phyloP scores from a whole-genome alignment of 2,113 vertebrate genomes.

The Tamias sibiricus region DNA sequence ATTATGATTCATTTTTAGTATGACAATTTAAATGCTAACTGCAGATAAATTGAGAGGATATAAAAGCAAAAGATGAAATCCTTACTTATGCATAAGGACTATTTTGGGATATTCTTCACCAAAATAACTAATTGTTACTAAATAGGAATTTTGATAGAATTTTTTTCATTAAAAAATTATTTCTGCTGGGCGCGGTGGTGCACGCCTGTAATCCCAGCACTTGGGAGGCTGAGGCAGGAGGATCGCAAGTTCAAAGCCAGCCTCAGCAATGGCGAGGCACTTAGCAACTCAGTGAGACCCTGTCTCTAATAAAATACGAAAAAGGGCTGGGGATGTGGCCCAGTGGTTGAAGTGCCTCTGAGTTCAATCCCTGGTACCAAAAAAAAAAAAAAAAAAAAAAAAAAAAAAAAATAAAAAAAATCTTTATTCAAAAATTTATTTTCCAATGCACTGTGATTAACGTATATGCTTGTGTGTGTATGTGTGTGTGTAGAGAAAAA shows the following conservation, averaged over 20 bases:
- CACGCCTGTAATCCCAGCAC: too few species aligned
- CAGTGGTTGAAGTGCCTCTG: too few species aligned
- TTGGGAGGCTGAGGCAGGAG: too few species aligned
- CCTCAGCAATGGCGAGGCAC: too few species aligned
- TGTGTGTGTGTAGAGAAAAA: background rate
- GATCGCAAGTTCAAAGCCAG: too few species aligned
- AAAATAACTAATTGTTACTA: background rate
- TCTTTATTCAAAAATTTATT: conserved; percentile 16
- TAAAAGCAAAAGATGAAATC: background rate
- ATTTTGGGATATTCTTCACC: background rate
- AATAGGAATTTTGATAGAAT: background rate
- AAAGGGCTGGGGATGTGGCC: too few species aligned
- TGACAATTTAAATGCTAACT: background rate
- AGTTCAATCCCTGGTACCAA: too few species aligned
- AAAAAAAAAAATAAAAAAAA: too few species aligned
- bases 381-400: too few species aligned
- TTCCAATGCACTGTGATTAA: background rate
- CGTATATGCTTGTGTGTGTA: background rate
- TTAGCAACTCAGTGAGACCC: too few species aligned
- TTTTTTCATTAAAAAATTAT: background rate
- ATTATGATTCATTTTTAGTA: background rate
- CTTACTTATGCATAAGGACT: background rate
- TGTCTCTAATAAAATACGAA: too few species aligned
- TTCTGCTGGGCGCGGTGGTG: too few species aligned
- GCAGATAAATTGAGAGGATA: conserved; percentile 7